Conservation (phyloP, 2,797 vertebrate species). For the Enteromius afrohamiltoni region DNA sequence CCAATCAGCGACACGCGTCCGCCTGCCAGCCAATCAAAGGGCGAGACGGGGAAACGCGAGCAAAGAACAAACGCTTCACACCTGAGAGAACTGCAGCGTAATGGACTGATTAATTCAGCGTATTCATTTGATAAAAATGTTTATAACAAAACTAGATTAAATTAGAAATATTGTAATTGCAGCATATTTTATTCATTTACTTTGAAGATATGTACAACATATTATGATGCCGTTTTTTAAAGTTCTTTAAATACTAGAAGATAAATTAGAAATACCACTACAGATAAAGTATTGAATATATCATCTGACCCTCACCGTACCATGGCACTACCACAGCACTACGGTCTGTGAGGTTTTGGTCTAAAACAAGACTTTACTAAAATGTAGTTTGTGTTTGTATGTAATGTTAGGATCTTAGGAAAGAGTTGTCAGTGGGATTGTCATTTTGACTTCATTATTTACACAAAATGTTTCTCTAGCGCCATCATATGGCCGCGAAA, state of each 20-base stretch:
- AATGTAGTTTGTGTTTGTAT: background rate
- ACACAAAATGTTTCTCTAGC: background rate
- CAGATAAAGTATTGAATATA: background rate
- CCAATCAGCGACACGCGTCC: conserved; percentile 67
- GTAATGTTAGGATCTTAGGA: background rate
- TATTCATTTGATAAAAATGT: background rate
- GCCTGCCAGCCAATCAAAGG: conserved; percentile 68
- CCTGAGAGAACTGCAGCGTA: background rate
- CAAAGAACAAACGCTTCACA: background rate
- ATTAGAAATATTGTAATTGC: background rate
- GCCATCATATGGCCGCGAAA: background rate
- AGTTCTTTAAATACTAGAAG: background rate
- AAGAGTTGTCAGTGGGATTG: background rate
- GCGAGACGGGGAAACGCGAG: conserved; percentile 59
- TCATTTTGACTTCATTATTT: background rate
- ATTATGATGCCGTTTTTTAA: background rate
- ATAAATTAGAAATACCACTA: background rate
- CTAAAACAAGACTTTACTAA: background rate
- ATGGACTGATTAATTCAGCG: background rate
- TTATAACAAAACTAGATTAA: background rate
- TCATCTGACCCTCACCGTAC: background rate
- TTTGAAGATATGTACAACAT: background rate
- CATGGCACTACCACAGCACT: no score
- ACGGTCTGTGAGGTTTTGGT: no score
- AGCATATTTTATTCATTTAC: background rate